These are phyloP conservation scores for Phrynosoma blainvillii DNA, from an alignment of 2,113 vertebrate genomes.

Conservation along the genomic window DNA sequence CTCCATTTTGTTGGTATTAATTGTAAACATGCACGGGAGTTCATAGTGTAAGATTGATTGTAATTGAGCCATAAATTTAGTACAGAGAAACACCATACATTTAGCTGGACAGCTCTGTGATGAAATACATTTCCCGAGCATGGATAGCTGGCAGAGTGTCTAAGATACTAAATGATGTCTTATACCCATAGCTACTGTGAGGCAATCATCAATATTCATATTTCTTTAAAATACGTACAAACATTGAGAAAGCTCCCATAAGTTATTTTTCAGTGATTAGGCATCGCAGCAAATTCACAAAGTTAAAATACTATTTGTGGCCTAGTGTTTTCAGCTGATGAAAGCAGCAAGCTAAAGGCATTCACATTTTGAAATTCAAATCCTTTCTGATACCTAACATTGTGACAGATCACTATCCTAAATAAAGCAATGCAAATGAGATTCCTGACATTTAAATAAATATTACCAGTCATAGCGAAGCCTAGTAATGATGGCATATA, in stretches of 20 bases:
- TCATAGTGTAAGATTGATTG: conserved; percentile 69
- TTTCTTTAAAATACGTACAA: neutral
- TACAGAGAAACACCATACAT: conserved; percentile 67
- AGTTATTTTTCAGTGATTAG: conserved; percentile 50
- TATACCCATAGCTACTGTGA: conserved; percentile 48
- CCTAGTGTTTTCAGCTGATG: neutral
- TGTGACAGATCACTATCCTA: conserved; percentile 3
- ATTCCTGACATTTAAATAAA: conserved; percentile 31
- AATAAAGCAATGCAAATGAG: conserved; percentile 30
- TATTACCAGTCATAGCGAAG: neutral
- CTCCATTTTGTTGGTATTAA: conserved; percentile 74
- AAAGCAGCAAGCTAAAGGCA: conserved; percentile 24
- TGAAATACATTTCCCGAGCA: conserved; percentile 70
- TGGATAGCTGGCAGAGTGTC: conserved; percentile 39
- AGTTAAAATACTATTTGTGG: conserved; percentile 51
- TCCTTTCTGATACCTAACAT: neutral
- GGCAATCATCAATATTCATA: conserved; percentile 24
- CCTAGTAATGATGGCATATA: neutral
- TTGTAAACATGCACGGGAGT: conserved; percentile 68
- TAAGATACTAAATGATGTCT: conserved; percentile 69
- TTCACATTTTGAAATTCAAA: conserved; percentile 38
- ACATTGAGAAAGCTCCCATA: conserved; percentile 32
- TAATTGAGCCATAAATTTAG: conserved; percentile 76
- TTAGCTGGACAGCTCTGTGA: conserved; percentile 65
- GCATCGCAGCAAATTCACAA: conserved; percentile 17